Percentiles rank a stretch among this genome's conserved stretches.
Conservation (phyloP, 2,888 invertebrate species). For the Copidosoma aretas region DNA sequence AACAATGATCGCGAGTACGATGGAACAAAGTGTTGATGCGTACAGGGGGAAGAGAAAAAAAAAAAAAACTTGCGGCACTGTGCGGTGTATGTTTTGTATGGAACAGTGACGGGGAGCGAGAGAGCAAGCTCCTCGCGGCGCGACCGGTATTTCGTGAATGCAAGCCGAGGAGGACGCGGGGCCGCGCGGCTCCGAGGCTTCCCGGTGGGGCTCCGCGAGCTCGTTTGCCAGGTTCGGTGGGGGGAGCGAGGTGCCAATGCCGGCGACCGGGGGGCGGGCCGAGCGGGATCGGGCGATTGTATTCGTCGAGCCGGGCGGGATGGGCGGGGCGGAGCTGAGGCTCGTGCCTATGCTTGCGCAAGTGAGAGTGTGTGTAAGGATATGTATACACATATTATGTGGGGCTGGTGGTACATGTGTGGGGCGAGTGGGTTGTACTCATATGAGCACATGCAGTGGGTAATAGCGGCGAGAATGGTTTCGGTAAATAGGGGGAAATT, state of each 20-base stretch:
- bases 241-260: not conserved
- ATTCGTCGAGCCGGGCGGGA: not conserved
- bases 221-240: not conserved
- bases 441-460: no score
- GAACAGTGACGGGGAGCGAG: no score
- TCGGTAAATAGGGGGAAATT: slow-evolving; percentile 39
- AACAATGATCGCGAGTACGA: no score
- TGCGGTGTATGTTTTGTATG: no score
- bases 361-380: not conserved
- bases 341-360: not conserved
- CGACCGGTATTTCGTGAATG: slow-evolving; percentile 39
- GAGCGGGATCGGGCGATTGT: not conserved
- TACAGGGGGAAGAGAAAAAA: no score
- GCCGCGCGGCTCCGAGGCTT: not conserved
- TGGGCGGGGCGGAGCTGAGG: not conserved
- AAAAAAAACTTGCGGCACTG: no score
- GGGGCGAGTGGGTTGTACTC: not conserved
- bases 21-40: no score
- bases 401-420: not conserved
- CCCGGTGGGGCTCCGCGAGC: not conserved
- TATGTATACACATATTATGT: not conserved
- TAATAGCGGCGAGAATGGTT: slow-evolving; percentile 19
- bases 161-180: not conserved
- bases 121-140: slow-evolving; percentile 25
- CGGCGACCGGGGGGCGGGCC: slow-evolving; percentile 6